Base-by-base conservation (phyloP, 1,140 invertebrate genomes). In the Cydia splendana region DNA sequence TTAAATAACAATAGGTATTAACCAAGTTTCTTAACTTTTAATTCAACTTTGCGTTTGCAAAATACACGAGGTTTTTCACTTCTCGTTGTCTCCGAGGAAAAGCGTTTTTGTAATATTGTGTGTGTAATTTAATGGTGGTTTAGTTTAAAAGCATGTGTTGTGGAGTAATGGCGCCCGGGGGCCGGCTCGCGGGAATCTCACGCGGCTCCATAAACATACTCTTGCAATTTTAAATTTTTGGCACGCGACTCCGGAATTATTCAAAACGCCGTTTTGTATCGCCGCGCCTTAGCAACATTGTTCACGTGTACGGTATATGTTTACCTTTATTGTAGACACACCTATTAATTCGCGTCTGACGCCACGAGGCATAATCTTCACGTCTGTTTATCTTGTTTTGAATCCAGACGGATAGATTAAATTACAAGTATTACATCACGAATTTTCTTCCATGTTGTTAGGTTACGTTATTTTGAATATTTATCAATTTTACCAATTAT, bases 181-280 rank as follows among this genome's bases (percentile, higher is more conserved):
- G 77, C 73, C 69, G 62, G 78, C 79, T 76, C 75, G 13, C 67
- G 77, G 82, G 80, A 85, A 81, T 79, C 81, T 75, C 74, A 81
- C 80, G 77, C 79, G 24, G 75, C 65, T 83, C 57, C 77, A 81
- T 85, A 85, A 88, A 86, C 82, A 83, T 83, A 82, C 81, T 86
- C 84, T 77, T 85, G 83, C 83, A 87, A 86, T 89, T 88, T 89
- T 86, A 87, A 89, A 81, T 86, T 89, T 83, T 87, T 85, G 84
- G 86, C 83, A 82, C 84, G 82, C 82, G 74, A 80, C 83, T 78
- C 74, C 53, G 45, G 81, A 77, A 84, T 87, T 85, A 87, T 88
- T 86, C 84, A 88, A 83, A 87, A 81, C 73, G 69, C 20, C 75
- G 79, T 86, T 86, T 84, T 84, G 81, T 83, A 80, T 82, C 34